phyloP scores from a whole-genome alignment of 2,888 invertebrate species.

The Cyclophora albipunctata region DNA sequence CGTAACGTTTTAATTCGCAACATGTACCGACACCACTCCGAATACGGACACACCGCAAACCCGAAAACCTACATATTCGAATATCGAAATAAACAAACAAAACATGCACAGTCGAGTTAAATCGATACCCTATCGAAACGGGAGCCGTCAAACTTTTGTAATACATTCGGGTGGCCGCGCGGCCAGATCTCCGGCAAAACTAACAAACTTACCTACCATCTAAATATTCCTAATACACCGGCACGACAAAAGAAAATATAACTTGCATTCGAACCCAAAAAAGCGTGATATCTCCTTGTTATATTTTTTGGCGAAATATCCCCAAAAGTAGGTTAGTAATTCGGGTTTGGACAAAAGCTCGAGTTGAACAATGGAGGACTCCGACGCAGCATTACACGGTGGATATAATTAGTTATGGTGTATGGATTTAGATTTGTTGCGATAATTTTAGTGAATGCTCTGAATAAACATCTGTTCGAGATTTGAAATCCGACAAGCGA shows the following conservation, averaged over 20 bases:
- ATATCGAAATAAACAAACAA: constrained; percentile 57
- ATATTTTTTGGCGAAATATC: constrained; percentile 57
- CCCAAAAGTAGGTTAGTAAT: constrained; percentile 75
- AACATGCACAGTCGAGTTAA: constrained; percentile 47
- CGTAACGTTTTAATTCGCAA: too few relatives aligned
- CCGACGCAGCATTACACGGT: constrained; percentile 64
- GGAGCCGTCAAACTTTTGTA: constrained; percentile 65
- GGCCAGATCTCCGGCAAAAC: constrained; percentile 20
- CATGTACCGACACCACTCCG: constrained; percentile 38
- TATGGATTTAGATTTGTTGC: constrained; percentile 72
- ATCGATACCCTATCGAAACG: constrained; percentile 58
- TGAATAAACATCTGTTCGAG: constrained; percentile 68
- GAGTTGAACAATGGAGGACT: constrained; percentile 50
- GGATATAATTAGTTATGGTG: constrained; percentile 75
- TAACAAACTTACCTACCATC: constrained; percentile 25
- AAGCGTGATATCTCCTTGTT: constrained; percentile 60
- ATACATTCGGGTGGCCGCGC: constrained; percentile 34
- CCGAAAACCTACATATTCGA: constrained; percentile 67
- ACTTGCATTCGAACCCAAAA: constrained; percentile 62
- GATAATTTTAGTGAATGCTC: constrained; percentile 69
- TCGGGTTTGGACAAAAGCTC: constrained; percentile 52
- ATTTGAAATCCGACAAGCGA: constrained; percentile 60
- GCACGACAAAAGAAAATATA: constrained; percentile 61
- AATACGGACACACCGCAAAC: constrained; percentile 61
- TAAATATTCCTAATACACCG: constrained; percentile 57